These are phyloP conservation scores for Lypha dubia DNA, from an alignment of 2,888 invertebrate species.

Conservation along the genomic window DNA sequence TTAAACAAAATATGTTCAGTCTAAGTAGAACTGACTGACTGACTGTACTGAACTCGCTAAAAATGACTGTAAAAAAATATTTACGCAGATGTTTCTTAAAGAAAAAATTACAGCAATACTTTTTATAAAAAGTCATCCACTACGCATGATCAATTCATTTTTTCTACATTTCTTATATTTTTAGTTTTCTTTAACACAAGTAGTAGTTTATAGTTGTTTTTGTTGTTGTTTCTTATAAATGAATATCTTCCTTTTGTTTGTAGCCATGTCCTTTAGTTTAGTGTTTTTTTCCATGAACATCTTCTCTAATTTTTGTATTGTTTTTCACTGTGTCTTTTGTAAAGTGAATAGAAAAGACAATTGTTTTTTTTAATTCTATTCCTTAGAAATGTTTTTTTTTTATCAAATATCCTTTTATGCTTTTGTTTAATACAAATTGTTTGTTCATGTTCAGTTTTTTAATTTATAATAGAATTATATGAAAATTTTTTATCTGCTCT, in stretches of 20 bases:
- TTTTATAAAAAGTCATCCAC: conserved; percentile 62
- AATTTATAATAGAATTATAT: conserved; percentile 62
- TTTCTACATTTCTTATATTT: conserved; percentile 29
- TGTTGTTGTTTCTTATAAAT: conserved; percentile 31
- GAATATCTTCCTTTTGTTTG: conserved; percentile 50
- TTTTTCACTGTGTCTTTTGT: conserved; percentile 39
- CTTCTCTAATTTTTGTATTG: conserved; percentile 27
- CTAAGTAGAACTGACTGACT: too few species aligned
- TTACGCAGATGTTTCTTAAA: conserved; percentile 73
- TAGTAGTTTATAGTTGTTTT: conserved; percentile 1
- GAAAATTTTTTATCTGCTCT: conserved; percentile 33
- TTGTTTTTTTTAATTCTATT: conserved; percentile 50
- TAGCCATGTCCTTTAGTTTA: conserved; percentile 33
- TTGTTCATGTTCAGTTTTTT: conserved; percentile 42
- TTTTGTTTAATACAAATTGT: conserved; percentile 34
- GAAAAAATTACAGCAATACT: conserved; percentile 8
- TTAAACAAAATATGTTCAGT: background rate
- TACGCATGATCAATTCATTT: conserved; percentile 72
- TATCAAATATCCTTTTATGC: conserved; percentile 59
- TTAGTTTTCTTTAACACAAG: conserved; percentile 36
- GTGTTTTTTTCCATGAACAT: conserved; percentile 16
- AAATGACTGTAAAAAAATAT: conserved; percentile 50
- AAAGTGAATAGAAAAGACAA: conserved; percentile 44
- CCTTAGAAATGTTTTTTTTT: conserved; percentile 47
- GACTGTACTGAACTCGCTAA: conserved; percentile 38